These are phyloP conservation scores for Coracias cyanogaster DNA, from an alignment of 2,797 vertebrate species.

Conservation along the genomic window DNA sequence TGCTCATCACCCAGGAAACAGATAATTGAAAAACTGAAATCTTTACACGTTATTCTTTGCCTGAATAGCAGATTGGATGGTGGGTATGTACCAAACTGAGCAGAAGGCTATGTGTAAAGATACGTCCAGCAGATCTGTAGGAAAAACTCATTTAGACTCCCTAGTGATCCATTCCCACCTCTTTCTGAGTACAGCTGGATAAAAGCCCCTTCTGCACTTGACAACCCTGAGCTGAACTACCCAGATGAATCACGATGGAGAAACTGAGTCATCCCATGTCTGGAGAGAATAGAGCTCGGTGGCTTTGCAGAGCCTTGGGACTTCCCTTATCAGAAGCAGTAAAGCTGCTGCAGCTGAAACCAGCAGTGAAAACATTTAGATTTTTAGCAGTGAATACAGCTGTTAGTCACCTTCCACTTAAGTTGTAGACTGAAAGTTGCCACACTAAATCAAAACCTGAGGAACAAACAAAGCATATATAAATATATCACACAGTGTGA, in stretches of 20 bases:
- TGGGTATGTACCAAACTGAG: background rate
- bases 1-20: background rate
- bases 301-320: background rate
- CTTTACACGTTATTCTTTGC: background rate
- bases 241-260: slow-evolving; percentile 12
- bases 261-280: slow-evolving; percentile 31
- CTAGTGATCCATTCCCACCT: background rate
- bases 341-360: background rate
- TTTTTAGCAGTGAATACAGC: background rate
- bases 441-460: background rate
- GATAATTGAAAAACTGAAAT: background rate
- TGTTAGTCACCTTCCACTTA: background rate
- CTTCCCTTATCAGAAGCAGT: background rate
- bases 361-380: background rate
- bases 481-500: background rate
- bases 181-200: background rate
- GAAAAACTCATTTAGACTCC: background rate
- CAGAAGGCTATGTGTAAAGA: background rate
- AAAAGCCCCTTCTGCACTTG: background rate
- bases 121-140: background rate
- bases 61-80: background rate
- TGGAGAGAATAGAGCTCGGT: background rate
- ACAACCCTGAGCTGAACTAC: background rate
- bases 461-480: background rate
- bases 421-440: background rate